Conservation (phyloP, 1,140 invertebrate species). For the Centruroides sculpturatus region DNA sequence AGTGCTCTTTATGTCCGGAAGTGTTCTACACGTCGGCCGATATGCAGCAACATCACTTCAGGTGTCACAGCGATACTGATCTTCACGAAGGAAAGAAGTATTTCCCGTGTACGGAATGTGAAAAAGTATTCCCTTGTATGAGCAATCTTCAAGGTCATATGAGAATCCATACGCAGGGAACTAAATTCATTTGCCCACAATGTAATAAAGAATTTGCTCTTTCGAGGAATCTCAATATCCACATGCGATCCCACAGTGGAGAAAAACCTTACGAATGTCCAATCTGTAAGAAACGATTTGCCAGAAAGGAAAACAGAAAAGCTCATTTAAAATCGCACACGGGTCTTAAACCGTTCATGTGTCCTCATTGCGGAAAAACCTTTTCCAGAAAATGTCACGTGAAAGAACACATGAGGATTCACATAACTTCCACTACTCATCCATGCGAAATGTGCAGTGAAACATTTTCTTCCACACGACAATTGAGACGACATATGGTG, state of each 20-base stretch:
- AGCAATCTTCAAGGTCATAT: constrained; percentile 29
- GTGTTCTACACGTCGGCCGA: constrained; percentile 12
- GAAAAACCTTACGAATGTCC: constrained; percentile 26
- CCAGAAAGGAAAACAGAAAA: constrained; percentile 20
- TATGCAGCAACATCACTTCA: constrained; percentile 28
- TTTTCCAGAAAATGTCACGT: constrained; percentile 26
- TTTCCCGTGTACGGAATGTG: constrained; percentile 26
- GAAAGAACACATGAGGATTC: constrained; percentile 27
- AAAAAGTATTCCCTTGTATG: constrained; percentile 26
- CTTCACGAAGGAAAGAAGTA: constrained; percentile 9
- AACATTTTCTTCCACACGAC: constrained; percentile 10
- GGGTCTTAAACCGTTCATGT: constrained; percentile 19
- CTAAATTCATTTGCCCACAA: constrained; percentile 13
- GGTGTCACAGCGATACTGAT: constrained; percentile 19
- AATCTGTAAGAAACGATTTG: constrained; percentile 25
- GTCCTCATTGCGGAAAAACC: constrained; percentile 19
- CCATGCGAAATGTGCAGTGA: constrained; percentile 13
- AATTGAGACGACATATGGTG: constrained; percentile 3
- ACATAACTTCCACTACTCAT: constrained; percentile 15
- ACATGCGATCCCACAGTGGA: constrained; percentile 19
- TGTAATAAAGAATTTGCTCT: constrained; percentile 20
- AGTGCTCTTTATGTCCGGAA: constrained; percentile 25
- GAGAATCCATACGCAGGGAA: constrained; percentile 26
- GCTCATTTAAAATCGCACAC: constrained; percentile 20
- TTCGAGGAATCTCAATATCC: constrained; percentile 18